Base-by-base conservation (phyloP, 92 coral and sea anemone genomes). In the Isaurus tuberculatus region DNA sequence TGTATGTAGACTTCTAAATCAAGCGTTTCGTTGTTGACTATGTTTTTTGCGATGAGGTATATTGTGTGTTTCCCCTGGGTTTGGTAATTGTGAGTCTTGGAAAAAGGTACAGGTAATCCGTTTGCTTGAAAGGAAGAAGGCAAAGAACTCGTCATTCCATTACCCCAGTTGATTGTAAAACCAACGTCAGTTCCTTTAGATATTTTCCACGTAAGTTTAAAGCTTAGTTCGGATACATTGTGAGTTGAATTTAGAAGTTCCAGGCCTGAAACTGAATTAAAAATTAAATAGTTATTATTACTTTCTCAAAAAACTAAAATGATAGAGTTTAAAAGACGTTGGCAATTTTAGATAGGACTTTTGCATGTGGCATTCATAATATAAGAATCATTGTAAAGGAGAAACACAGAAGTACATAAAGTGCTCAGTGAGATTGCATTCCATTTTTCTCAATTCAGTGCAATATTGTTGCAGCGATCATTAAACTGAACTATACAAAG, bases 121-220 rank as follows among this genome's bases (percentile, higher is more conserved):
- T 11, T 36, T 34, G 70, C 70, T 14, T 37, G 51, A 14, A 57
- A 34, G 13, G 17, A 4, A 4, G 51, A 11, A 15, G 82, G 30
- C 17, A 77, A 25, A 23, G 6, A 1, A 36, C 49, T 77, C 3
- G 16, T 58, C 0, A 5, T 14, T 33, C 70, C 70, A 22, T 77
- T 70, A 22, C 82, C 82, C 82, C 82, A 77, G 36, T 77, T 13
- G 14, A 77, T 58, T 43, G 60, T 17, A 34, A 77, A 77, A 36
- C 70, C 82, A 57, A 77, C 82, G 23, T 77, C 82, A 4, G 82
- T 25, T 34, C 82, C 82, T 5, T 0, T 10, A 23, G 15, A 23
- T 19, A 77, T 37, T 5, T 13, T 57, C 82, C 82, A 77, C 0
- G 0, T 34, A 16, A 77, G 82, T 20, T 13, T 57, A 23, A 58